Conservation (phyloP, 2,797 vertebrate genomes). For the Myotis myotis region DNA sequence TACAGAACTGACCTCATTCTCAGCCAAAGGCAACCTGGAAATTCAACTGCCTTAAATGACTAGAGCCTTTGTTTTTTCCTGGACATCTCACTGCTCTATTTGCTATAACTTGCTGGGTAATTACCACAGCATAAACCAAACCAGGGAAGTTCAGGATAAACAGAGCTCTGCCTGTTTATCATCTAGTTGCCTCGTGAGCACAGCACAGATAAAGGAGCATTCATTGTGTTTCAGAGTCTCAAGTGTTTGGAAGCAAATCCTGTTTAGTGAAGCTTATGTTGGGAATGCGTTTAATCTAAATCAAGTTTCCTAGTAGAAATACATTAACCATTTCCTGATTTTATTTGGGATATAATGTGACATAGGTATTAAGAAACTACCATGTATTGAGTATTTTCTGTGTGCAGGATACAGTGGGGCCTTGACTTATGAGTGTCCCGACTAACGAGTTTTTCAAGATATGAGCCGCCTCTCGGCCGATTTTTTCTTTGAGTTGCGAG, state of each 20-base stretch:
- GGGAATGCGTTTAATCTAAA: neutral
- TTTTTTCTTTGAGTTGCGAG: too few species aligned
- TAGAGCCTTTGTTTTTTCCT: neutral
- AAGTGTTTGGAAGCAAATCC: neutral
- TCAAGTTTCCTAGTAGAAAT: neutral
- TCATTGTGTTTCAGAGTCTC: neutral
- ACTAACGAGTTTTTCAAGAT: too few species aligned
- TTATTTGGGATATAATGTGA: neutral
- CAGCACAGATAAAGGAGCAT: neutral
- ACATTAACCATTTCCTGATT: neutral
- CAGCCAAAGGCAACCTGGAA: neutral
- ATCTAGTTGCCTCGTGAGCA: neutral
- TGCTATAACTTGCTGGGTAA: neutral
- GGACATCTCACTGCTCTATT: neutral
- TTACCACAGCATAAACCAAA: neutral
- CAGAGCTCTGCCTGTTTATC: neutral
- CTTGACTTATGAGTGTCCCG: too few species aligned
- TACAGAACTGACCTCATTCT: neutral
- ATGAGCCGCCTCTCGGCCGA: too few species aligned
- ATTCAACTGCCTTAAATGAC: neutral
- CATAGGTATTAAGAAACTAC: neutral
- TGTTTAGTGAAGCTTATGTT: neutral
- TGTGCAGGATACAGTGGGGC: neutral
- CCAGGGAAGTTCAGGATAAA: neutral
- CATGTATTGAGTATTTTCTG: neutral